A percentile compares a stretch with the other conserved stretches of the same genome.
Evolutionary conservation across 2,797 vertebrate genomes (phyloP).

Genomic region (Arctocebus calabarensis): DNA sequence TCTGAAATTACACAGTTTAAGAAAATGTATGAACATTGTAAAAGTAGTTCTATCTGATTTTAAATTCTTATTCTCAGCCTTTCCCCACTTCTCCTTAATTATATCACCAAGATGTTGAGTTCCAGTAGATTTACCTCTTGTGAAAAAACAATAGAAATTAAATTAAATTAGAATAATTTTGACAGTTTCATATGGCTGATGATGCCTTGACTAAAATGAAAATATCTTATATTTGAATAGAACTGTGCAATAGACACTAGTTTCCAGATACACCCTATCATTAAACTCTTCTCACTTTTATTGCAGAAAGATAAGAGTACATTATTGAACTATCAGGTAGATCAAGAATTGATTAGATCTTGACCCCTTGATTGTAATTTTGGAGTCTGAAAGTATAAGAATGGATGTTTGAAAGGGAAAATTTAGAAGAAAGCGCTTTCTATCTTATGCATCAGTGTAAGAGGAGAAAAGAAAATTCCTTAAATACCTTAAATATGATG

Average conservation of each 20-base stretch:
- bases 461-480: background rate
- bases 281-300: background rate
- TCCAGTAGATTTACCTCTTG: background rate
- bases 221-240: background rate
- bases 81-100: background rate
- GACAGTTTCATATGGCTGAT: background rate
- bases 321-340: background rate
- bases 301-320: background rate
- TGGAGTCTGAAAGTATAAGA: background rate
- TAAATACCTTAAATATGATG: background rate
- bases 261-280: background rate
- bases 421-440: background rate
- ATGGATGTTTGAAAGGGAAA: background rate
- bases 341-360: background rate
- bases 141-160: background rate
- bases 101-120: background rate
- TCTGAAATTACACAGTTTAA: conserved; percentile 30
- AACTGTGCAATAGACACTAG: background rate
- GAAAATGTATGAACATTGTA: background rate
- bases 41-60: background rate
- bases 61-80: background rate
- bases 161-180: conserved; percentile 37
- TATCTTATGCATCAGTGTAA: background rate
- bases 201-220: background rate
- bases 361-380: background rate